These are phyloP conservation scores for Ryuthela nishihirai DNA, from an alignment of 2,888 invertebrate species.

Conservation along the genomic window DNA sequence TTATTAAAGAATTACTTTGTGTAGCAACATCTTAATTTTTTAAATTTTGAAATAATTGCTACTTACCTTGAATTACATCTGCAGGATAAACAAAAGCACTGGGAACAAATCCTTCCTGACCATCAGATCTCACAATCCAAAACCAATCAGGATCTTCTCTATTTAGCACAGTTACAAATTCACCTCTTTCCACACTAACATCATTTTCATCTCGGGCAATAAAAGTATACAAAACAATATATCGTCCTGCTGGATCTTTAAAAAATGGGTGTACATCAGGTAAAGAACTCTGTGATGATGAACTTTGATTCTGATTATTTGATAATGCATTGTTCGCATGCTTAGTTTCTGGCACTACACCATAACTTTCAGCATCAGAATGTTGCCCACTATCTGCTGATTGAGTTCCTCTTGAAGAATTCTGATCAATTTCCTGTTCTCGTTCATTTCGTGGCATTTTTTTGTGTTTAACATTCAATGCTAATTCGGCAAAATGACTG, in stretches of 20 bases:
- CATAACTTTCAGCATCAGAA: conserved; percentile 38
- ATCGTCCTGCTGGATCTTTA: conserved; percentile 76
- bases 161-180: conserved; percentile 92
- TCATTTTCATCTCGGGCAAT: conserved; percentile 91
- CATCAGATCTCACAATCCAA: conserved; percentile 89
- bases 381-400: conserved; percentile 33
- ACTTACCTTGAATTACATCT: conserved; percentile 63
- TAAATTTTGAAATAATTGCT: no score
- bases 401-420: conserved; percentile 35
- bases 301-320: conserved; percentile 20
- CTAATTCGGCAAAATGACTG: conserved; percentile 72
- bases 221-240: conserved; percentile 89
- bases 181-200: conserved; percentile 86
- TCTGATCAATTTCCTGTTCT: conserved; percentile 36
- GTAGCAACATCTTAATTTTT: no score
- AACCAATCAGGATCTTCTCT: conserved; percentile 95
- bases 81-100: conserved; percentile 91
- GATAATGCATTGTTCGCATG: conserved; percentile 7
- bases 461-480: conserved; percentile 63
- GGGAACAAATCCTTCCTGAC: conserved; percentile 93
- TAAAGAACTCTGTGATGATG: conserved; percentile 32
- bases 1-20: no score
- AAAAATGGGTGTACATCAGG: conserved; percentile 44
- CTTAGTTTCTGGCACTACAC: conserved; percentile 12
- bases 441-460: conserved; percentile 66